These are phyloP conservation scores for Rousettus leschenaultii DNA, from an alignment of 2,113 vertebrate genomes.

Conservation along the genomic window DNA sequence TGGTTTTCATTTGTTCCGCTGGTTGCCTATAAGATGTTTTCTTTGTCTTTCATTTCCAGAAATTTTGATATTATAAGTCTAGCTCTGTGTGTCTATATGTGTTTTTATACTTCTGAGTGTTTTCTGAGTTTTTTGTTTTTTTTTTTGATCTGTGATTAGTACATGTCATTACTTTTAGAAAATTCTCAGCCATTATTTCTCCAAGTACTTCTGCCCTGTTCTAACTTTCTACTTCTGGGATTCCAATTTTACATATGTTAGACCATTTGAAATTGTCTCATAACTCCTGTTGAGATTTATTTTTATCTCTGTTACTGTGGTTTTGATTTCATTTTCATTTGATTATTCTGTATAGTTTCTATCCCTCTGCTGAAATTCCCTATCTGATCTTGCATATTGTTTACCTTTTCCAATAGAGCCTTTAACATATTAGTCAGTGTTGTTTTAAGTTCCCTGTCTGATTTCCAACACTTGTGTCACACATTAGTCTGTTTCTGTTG, in stretches of 20 bases:
- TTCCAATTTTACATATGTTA: not conserved
- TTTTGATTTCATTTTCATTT: not conserved
- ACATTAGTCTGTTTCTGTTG: not conserved
- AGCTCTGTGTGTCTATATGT: not conserved
- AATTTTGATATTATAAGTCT: not conserved
- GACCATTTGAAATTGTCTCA: not conserved
- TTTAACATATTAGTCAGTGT: not conserved
- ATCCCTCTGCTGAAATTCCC: not conserved
- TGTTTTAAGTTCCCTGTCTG: not conserved
- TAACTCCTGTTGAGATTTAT: not conserved
- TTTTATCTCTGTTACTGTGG: not conserved
- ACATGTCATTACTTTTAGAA: conserved; percentile 7
- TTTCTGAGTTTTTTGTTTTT: not conserved
- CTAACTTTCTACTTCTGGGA: not conserved
- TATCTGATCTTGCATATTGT: not conserved
- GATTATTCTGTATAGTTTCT: not conserved
- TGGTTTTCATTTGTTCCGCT: not conserved
- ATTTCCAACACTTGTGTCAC: not conserved
- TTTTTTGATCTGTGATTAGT: not conserved
- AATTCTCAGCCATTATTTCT: not conserved
- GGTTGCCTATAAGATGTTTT: not conserved
- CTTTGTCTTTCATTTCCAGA: not conserved
- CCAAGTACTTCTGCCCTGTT: not conserved
- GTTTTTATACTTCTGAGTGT: not conserved
- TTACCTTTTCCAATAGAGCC: not conserved